phyloP scores from a whole-genome alignment of 2,797 vertebrate species.

The Varecia variegata region DNA sequence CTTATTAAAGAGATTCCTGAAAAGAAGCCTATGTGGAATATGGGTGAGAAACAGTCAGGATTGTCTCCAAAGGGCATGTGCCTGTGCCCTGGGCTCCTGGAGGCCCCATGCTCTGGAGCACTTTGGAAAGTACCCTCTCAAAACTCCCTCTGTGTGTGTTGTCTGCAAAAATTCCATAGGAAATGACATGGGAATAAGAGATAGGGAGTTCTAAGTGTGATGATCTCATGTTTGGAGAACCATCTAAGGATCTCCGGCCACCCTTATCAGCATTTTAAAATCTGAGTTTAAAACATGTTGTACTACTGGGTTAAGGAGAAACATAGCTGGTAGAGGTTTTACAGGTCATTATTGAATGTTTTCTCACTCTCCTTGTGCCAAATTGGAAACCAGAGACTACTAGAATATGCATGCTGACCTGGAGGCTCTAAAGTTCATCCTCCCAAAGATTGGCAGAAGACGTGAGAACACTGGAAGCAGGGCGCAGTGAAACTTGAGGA shows the following conservation, averaged over 20 bases:
- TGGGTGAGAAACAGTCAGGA: background rate
- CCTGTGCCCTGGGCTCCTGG: background rate
- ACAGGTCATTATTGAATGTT: background rate
- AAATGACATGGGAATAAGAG: background rate
- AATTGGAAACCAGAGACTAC: background rate
- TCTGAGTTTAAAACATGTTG: background rate
- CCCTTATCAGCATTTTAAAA: background rate
- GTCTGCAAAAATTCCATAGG: background rate
- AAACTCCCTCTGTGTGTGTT: background rate
- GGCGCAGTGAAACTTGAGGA: background rate
- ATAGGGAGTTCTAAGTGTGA: background rate
- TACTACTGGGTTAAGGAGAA: background rate
- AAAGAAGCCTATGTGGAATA: background rate
- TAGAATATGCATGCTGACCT: background rate
- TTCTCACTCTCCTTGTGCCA: constrained; percentile 11
- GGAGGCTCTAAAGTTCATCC: constrained; percentile 5
- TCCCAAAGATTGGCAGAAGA: background rate
- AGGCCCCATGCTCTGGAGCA: background rate
- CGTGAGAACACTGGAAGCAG: background rate
- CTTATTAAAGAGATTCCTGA: background rate
- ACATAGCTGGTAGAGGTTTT: background rate
- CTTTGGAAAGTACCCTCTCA: background rate
- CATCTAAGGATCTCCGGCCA: background rate
- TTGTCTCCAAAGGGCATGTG: background rate
- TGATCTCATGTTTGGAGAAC: background rate